Percentiles rank a stretch among this genome's conserved stretches.
Evolutionary conservation across 2,797 vertebrate species (phyloP).

Genomic region (Anomalospiza imberbis): DNA sequence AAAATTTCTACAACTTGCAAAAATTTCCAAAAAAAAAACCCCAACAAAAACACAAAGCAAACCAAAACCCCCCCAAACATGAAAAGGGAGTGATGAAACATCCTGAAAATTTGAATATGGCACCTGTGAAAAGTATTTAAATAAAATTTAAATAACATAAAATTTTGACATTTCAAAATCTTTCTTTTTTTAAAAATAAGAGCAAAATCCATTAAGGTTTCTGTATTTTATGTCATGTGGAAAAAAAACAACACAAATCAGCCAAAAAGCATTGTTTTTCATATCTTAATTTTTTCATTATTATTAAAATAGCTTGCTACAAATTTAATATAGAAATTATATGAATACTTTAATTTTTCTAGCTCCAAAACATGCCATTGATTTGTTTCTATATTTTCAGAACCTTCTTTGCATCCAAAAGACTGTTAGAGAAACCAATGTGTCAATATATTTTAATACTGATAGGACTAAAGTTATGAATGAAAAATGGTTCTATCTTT

Average conservation of each 20-base stretch:
- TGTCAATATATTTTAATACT: not conserved
- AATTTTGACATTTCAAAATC: not conserved
- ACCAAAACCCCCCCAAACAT: rapidly evolving
- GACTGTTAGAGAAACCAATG: not conserved
- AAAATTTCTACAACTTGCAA: not conserved
- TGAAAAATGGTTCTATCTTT: not conserved
- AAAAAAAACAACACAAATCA: not conserved
- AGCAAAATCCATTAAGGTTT: not conserved
- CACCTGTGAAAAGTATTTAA: not conserved
- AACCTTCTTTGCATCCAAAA: not conserved
- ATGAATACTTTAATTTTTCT: not conserved
- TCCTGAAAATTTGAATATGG: not conserved
- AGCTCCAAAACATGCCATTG: not conserved
- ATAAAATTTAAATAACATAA: not conserved
- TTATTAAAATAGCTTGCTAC: not conserved
- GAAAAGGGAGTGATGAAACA: not conserved
- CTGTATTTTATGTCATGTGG: not conserved
- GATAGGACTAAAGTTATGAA: not conserved
- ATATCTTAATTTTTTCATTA: not conserved
- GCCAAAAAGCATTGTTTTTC: not conserved
- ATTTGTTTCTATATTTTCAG: not conserved
- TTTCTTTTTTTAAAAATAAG: not conserved
- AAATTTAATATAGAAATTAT: not conserved
- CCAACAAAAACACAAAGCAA: not conserved
- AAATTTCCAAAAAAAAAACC: not conserved